A percentile compares a stretch with the other conserved stretches of the same genome.
phyloP scores from a whole-genome alignment of 1,140 invertebrate genomes.

The Drosophila arawakana region DNA sequence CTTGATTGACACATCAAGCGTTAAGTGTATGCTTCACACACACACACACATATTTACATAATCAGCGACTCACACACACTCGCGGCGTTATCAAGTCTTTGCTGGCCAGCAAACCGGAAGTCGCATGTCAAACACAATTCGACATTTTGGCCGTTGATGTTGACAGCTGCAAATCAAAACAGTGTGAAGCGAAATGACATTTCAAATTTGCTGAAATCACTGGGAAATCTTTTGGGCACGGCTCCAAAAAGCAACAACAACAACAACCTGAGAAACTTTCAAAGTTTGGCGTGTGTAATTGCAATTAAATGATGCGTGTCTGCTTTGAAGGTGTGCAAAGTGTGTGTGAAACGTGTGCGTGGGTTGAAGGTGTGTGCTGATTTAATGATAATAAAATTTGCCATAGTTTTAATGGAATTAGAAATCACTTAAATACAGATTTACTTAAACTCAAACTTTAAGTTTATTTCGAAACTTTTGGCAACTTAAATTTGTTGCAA shows the following conservation, averaged over 20 bases:
- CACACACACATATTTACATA: conserved; percentile 1
- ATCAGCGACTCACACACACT: not conserved
- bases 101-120: conserved; percentile 53
- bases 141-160: conserved; percentile 49
- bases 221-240: conserved; percentile 42
- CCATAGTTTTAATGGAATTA: not conserved
- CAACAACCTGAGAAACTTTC: not conserved
- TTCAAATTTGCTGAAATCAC: conserved; percentile 33
- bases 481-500: too few relatives aligned
- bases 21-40: conserved; percentile 5
- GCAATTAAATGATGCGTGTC: conserved; percentile 58
- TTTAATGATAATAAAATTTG: not conserved
- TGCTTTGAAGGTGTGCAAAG: not conserved
- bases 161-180: conserved; percentile 77
- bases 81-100: conserved; percentile 21
- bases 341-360: not conserved
- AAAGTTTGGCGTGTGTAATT: conserved; percentile 38
- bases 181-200: conserved; percentile 33
- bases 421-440: too few relatives aligned
- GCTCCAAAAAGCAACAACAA: conserved; percentile 39
- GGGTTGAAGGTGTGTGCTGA: not conserved
- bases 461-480: too few relatives aligned
- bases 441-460: too few relatives aligned
- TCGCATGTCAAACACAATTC: conserved; percentile 51
- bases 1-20: conserved; percentile 48